These are phyloP conservation scores for Heliornis fulica DNA, from an alignment of 2,113 vertebrate genomes.

Conservation along the genomic window DNA sequence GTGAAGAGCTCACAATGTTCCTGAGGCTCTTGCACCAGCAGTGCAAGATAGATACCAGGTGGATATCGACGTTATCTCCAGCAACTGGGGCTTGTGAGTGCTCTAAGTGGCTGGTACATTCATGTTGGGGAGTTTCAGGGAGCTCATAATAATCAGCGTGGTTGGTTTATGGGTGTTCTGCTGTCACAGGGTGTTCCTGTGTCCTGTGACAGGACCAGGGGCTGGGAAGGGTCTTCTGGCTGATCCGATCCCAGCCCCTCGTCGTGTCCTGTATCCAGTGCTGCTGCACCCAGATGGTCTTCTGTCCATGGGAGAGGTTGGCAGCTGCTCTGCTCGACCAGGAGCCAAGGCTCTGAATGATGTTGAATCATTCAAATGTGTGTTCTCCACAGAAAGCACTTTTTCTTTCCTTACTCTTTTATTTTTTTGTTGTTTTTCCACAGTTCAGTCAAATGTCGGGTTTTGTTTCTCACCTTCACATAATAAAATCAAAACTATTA, in stretches of 20 bases:
- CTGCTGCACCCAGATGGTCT: not conserved
- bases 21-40: not conserved
- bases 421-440: not conserved
- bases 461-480: constrained; percentile 36
- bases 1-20: not conserved
- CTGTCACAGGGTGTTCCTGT: not conserved
- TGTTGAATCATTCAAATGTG: not conserved
- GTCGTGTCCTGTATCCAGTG: not conserved
- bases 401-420: not conserved
- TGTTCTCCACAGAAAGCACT: not conserved
- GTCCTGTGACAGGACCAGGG: not conserved
- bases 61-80: not conserved
- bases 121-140: not conserved
- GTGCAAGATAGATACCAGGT: too few species aligned
- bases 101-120: rapidly evolving
- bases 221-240: not conserved
- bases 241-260: not conserved
- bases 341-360: not conserved
- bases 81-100: not conserved
- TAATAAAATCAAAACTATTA: constrained; percentile 43
- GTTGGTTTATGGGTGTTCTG: not conserved
- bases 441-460: not conserved
- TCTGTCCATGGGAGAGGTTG: not conserved
- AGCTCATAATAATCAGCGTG: not conserved
- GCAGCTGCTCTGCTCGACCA: not conserved